Percentiles rank a stretch among this genome's conserved stretches.
phyloP scores from a whole-genome alignment of 1,140 invertebrate genomes.

The Ericerus pela region DNA sequence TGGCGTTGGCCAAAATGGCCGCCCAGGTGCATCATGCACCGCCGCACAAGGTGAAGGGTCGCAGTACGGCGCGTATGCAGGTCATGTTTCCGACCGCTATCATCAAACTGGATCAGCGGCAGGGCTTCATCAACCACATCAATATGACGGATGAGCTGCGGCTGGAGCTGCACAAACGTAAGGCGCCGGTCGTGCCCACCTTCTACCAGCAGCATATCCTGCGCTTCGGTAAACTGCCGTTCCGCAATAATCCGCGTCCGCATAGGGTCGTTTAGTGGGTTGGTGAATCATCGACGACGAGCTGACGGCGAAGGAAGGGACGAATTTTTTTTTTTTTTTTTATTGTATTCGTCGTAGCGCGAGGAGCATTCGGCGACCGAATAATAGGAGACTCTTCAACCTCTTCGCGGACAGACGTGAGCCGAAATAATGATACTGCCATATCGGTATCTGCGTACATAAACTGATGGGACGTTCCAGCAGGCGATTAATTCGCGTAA shows the following conservation, averaged over 20 bases:
- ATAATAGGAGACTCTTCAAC: no score
- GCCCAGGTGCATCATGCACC: not conserved
- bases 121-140: not conserved
- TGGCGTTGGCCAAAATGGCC: not conserved
- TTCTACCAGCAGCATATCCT: not conserved
- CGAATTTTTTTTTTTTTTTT: no score
- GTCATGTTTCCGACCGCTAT: conserved; percentile 1
- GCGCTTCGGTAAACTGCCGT: not conserved
- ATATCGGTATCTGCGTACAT: no score
- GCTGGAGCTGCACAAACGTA: not conserved
- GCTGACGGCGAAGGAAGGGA: no score
- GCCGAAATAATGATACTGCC: no score
- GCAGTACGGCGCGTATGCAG: not conserved
- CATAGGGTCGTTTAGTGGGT: not conserved
- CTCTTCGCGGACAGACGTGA: no score
- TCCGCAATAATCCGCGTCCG: not conserved
- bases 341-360: no score
- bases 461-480: no score
- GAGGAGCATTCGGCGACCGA: no score
- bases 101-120: not conserved
- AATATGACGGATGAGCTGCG: not conserved
- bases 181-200: not conserved
- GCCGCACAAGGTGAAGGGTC: not conserved
- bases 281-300: no score
- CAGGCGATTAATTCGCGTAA: no score